Conservation (phyloP, 2,888 invertebrate genomes). For the Rhamphomyia laevipes region DNA sequence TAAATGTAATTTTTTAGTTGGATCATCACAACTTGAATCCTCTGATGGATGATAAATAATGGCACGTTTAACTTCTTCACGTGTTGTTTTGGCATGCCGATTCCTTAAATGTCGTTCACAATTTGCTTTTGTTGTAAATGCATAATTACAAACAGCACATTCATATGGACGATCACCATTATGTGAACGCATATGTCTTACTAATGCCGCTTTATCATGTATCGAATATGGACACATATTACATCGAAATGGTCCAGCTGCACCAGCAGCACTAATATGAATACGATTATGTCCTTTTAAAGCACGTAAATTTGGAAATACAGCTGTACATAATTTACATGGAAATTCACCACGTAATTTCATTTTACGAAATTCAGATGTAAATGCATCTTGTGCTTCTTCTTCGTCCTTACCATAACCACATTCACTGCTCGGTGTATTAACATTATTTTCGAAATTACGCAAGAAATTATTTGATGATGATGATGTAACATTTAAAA, state of each 20-base stretch:
- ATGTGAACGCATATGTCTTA: slow-evolving; percentile 86
- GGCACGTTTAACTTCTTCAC: slow-evolving; percentile 79
- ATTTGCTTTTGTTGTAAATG: slow-evolving; percentile 94
- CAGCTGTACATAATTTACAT: slow-evolving; percentile 75
- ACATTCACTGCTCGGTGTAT: slow-evolving; percentile 34
- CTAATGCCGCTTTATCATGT: slow-evolving; percentile 76
- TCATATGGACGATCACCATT: slow-evolving; percentile 93
- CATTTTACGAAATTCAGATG: slow-evolving; percentile 78
- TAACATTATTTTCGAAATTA: slow-evolving; percentile 43
- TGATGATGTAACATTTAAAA: slow-evolving; percentile 61
- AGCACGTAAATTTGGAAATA: slow-evolving; percentile 79
- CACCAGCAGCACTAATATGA: slow-evolving; percentile 64
- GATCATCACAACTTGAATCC: slow-evolving; percentile 67
- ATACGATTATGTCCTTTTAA: slow-evolving; percentile 83
- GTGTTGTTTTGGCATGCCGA: slow-evolving; percentile 72
- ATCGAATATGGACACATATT: slow-evolving; percentile 85
- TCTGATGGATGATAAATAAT: slow-evolving; percentile 81
- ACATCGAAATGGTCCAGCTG: slow-evolving; percentile 75
- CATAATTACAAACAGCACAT: slow-evolving; percentile 89
- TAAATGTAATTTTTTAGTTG: slow-evolving; percentile 43
- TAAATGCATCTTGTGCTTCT: slow-evolving; percentile 73
- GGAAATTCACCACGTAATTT: slow-evolving; percentile 81
- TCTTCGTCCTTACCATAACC: slow-evolving; percentile 44
- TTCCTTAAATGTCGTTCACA: slow-evolving; percentile 91
- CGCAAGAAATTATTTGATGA: slow-evolving; percentile 48